phyloP scores from a whole-genome alignment of 1,140 invertebrate species.

The Lepidostoma basale region DNA sequence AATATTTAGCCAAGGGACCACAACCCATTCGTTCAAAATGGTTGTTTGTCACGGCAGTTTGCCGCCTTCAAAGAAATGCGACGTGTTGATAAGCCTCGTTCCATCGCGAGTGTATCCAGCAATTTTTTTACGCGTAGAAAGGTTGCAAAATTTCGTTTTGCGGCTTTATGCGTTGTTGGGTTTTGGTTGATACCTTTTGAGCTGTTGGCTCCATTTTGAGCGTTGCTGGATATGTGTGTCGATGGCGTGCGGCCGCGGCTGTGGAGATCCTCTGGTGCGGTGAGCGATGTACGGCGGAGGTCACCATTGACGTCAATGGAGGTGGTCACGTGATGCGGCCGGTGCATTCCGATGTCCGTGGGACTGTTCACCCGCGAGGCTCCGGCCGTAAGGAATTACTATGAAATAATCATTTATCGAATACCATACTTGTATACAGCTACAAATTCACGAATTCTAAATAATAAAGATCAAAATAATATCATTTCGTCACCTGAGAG shows the following conservation, averaged over 20 bases:
- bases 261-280: conserved; percentile 16
- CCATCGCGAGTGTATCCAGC: not conserved
- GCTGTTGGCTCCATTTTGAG: not conserved
- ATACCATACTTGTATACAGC: too few relatives aligned
- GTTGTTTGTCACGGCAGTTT: not conserved
- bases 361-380: not conserved
- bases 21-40: not conserved
- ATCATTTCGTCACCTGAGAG: not conserved
- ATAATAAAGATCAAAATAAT: too few relatives aligned
- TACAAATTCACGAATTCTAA: too few relatives aligned
- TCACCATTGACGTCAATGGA: conserved; percentile 46
- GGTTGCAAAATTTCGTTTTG: too few relatives aligned
- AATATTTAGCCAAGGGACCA: conserved; percentile 1
- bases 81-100: conserved; percentile 9
- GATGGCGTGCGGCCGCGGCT: not conserved
- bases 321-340: conserved; percentile 26
- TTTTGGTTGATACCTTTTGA: not conserved
- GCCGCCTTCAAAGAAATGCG: conserved; percentile 6
- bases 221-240: not conserved
- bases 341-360: conserved; percentile 27
- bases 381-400: not conserved
- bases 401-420: too few relatives aligned
- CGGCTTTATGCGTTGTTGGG: not conserved
- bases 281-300: conserved; percentile 36
- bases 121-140: not conserved